Evolutionary conservation across 2,113 vertebrate genomes (phyloP).

Genomic region (Oreochromis niloticus): DNA sequence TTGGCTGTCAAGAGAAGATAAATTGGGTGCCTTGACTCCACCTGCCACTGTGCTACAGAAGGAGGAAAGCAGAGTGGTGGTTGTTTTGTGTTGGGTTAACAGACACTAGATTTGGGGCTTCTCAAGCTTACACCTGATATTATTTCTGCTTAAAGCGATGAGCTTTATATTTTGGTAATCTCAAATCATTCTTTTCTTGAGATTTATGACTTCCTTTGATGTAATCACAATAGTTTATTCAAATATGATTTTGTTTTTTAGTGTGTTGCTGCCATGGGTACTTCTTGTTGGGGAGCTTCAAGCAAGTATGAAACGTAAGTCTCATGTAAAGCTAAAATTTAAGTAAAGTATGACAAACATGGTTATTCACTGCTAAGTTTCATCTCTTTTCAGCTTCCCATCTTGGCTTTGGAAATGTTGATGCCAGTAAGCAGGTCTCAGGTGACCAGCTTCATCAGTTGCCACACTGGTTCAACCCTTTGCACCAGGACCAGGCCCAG

Average conservation of each 20-base stretch:
- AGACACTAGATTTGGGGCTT: rapidly evolving
- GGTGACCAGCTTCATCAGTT: not conserved
- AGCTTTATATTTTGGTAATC: not conserved
- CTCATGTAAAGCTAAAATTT: not conserved
- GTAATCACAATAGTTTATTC: rapidly evolving
- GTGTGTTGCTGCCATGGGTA: not conserved
- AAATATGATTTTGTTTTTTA: not conserved
- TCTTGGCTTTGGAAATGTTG: not conserved
- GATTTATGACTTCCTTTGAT: rapidly evolving
- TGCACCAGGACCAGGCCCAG: not conserved
- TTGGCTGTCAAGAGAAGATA: not conserved
- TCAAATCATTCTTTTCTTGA: rapidly evolving
- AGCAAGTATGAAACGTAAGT: not conserved
- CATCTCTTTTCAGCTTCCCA: not conserved
- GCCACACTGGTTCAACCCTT: not conserved
- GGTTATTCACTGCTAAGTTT: rapidly evolving
- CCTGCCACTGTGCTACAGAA: not conserved
- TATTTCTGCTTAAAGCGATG: not conserved
- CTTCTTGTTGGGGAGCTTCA: not conserved
- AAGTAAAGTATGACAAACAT: not conserved
- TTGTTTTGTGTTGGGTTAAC: not conserved
- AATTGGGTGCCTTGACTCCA: rapidly evolving
- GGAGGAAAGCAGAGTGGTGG: not conserved
- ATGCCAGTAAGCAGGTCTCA: not conserved
- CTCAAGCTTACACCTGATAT: not conserved